A percentile compares a stretch with the other conserved stretches of the same genome.
phyloP scores from a whole-genome alignment of 2,888 invertebrate species.

The Poecilobothrus nobilitatus region DNA sequence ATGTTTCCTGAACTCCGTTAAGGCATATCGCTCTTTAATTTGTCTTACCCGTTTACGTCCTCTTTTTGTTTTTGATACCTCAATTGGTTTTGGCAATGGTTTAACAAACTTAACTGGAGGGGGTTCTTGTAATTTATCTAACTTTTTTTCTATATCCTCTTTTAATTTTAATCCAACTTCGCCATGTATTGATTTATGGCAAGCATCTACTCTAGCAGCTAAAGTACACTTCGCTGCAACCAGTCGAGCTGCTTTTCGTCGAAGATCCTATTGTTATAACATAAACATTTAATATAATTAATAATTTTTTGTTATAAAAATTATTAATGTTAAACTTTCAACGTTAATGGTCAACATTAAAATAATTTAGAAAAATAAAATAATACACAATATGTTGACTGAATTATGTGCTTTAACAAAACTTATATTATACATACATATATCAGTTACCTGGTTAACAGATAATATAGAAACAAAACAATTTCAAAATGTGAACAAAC shows the following conservation, averaged over 20 bases:
- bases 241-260: slow-evolving; percentile 87
- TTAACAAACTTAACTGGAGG: slow-evolving; percentile 96
- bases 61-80: slow-evolving; percentile 90
- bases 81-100: slow-evolving; percentile 94
- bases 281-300: neutral
- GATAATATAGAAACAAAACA: too few relatives aligned
- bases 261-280: slow-evolving; percentile 58
- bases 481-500: too few relatives aligned
- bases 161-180: slow-evolving; percentile 69
- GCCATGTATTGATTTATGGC: slow-evolving; percentile 85
- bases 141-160: slow-evolving; percentile 89
- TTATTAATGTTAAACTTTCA: neutral
- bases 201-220: slow-evolving; percentile 92
- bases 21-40: slow-evolving; percentile 97
- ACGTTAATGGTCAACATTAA: too few relatives aligned
- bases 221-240: slow-evolving; percentile 90
- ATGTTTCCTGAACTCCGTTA: slow-evolving; percentile 95
- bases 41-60: slow-evolving; percentile 95
- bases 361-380: too few relatives aligned
- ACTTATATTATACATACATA: too few relatives aligned
- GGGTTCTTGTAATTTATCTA: slow-evolving; percentile 95
- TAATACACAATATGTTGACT: too few relatives aligned
- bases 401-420: too few relatives aligned
- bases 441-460: too few relatives aligned
- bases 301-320: slow-evolving; percentile 7